Conservation (phyloP, 1,140 invertebrate species). For the Drosophila ficusphila region DNA sequence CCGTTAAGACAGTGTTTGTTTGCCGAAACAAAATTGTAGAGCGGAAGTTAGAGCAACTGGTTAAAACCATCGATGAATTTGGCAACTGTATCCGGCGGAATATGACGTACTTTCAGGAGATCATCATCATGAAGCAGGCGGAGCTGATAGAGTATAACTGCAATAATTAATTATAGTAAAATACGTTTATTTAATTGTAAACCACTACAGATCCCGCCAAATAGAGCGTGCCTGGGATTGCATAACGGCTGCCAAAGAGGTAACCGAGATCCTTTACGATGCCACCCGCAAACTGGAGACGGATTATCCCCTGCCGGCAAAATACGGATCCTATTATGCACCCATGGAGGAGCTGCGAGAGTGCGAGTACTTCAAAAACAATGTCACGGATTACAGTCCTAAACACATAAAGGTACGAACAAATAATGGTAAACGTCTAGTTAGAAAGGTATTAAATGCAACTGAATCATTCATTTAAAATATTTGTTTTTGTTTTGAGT, state of each 20-base stretch:
- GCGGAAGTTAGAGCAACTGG: constrained; percentile 71
- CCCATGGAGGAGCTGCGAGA: constrained; percentile 81
- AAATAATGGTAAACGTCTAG: too few relatives aligned
- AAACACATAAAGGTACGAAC: constrained; percentile 76
- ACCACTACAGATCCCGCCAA: constrained; percentile 67
- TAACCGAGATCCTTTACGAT: constrained; percentile 79
- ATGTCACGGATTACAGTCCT: constrained; percentile 80
- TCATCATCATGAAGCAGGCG: constrained; percentile 80
- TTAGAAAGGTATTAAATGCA: too few relatives aligned
- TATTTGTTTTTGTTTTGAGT: too few relatives aligned
- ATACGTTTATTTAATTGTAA: not conserved
- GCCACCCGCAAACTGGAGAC: constrained; percentile 77
- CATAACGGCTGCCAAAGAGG: constrained; percentile 79
- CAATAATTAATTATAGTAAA: not conserved
- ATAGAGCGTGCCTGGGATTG: constrained; percentile 83
- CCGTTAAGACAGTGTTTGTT: constrained; percentile 72
- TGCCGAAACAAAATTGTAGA: constrained; percentile 80
- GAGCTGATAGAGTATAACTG: constrained; percentile 76
- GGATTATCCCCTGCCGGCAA: constrained; percentile 67
- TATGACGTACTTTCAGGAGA: constrained; percentile 83
- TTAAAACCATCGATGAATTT: constrained; percentile 79
- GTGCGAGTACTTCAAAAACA: constrained; percentile 83
- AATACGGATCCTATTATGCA: constrained; percentile 68
- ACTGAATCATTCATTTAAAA: too few relatives aligned
- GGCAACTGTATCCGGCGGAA: constrained; percentile 81